Evolutionary conservation across 1,140 invertebrate species (phyloP), one percentile per base, ranked within the genome.

Genomic region (Tetraneura akinire): DNA sequence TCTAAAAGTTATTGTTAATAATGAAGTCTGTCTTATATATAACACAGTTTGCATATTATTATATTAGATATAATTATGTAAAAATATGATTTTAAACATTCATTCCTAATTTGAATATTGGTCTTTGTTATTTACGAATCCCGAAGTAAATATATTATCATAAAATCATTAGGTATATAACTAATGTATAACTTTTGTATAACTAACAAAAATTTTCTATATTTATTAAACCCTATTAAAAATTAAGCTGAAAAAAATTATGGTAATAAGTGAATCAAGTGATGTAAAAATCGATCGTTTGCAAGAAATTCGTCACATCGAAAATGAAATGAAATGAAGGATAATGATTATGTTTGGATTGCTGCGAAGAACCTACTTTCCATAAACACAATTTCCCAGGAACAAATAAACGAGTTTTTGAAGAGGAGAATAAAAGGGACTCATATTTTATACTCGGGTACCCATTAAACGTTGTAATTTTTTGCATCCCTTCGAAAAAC

Each of bases 391-490:
- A 74, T 74, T 42, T 74, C 16, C 32, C 21, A 42, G 53, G 32
- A 74, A 53, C 5, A 55, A 74, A 74, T 57, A 42, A 74, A 74
- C 29, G 11, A 74, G 32, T 32, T 53, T 53, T 21, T 14, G 18
- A 55, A n/a, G n/a, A 4, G 29, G 3, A 29, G 29, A 21, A 53
- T 55, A 42, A 8, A 55, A 42, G n/a, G 13, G n/a, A 37, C 13
- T 51, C 68, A 51, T 71, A 71, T 71, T 51, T 71, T 71, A 71
- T 71, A 71, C 68, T 49, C 47, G 47, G 45, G 18, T 29, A 57
- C 26, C 53, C 71, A 74, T 74, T 74, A 74, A 74, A 57, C 49
- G 47, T 53, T 53, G 70, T 73, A 74, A 74, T 57, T 74, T 74
- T 73, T 53, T 32, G 32, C 32, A 21, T 73, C n/a, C 37, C 51